Percentiles rank a stretch among this genome's conserved stretches.
These are phyloP conservation scores for Nemotelus nigrinus DNA, from an alignment of 2,888 invertebrate genomes.

Conservation along the genomic window DNA sequence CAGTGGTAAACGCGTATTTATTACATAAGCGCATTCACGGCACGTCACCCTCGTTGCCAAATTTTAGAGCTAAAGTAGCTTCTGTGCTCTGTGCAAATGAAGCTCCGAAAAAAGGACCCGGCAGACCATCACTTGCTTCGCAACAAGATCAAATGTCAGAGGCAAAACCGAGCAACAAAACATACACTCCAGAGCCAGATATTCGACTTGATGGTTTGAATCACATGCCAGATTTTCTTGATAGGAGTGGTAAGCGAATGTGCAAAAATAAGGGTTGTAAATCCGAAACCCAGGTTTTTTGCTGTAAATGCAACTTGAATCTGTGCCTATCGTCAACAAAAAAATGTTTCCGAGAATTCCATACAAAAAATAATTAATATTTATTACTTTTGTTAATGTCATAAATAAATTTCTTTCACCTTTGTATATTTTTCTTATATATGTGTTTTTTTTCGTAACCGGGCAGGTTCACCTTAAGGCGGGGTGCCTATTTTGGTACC, in stretches of 20 bases:
- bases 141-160: too few relatives aligned
- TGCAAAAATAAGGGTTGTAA: slow-evolving; percentile 42
- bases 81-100: slow-evolving; percentile 12
- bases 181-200: too few relatives aligned
- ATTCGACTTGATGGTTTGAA: too few relatives aligned
- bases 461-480: neutral
- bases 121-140: too few relatives aligned
- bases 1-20: neutral
- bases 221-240: slow-evolving; percentile 39
- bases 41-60: slow-evolving; percentile 9
- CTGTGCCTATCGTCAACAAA: slow-evolving; percentile 43
- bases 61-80: slow-evolving; percentile 11
- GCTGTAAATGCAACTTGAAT: slow-evolving; percentile 40
- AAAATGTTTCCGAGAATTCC: slow-evolving; percentile 40
- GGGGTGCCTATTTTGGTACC: slow-evolving; percentile 6
- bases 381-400: slow-evolving; percentile 1
- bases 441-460: neutral
- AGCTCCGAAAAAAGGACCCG: too few relatives aligned
- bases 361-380: neutral
- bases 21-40: slow-evolving; percentile 12
- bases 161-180: too few relatives aligned
- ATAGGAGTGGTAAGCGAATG: slow-evolving; percentile 29
- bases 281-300: slow-evolving; percentile 43
- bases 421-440: slow-evolving; percentile 11
- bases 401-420: slow-evolving; percentile 10